phyloP scores from a whole-genome alignment of 2,113 vertebrate species.

The Brachypodius melanocephalos region DNA sequence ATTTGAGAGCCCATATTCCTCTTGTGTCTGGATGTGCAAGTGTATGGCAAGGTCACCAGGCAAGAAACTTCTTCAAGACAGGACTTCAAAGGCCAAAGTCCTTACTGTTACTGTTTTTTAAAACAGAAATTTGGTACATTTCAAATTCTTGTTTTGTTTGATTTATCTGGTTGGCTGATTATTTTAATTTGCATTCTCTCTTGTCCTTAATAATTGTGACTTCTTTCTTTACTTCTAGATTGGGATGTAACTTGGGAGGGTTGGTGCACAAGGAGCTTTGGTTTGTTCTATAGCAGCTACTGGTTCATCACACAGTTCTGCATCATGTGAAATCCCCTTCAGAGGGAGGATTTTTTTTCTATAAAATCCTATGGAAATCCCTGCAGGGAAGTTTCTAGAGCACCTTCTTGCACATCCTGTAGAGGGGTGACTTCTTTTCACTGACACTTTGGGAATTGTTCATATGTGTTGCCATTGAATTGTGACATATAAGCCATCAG shows the following conservation, averaged over 20 bases:
- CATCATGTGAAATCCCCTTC: neutral
- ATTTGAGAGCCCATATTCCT: neutral
- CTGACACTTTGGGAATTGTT: neutral
- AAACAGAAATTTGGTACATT: neutral
- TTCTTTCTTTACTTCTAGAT: neutral
- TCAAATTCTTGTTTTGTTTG: neutral
- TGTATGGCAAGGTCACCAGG: neutral
- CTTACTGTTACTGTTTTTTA: neutral
- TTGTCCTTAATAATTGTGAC: neutral
- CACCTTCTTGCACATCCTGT: neutral
- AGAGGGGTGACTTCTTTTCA: neutral
- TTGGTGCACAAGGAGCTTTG: neutral
- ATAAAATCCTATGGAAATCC: neutral
- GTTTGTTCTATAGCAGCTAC: neutral
- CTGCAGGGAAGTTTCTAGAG: neutral
- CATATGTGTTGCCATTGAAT: neutral
- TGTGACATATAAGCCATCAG: neutral
- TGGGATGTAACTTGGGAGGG: neutral
- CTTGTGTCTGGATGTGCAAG: neutral
- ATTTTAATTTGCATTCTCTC: neutral
- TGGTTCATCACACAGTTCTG: neutral
- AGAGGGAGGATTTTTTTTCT: no score
- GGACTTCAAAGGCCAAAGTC: neutral
- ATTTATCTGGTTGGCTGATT: neutral
- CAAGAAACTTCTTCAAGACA: neutral